phyloP scores from a whole-genome alignment of 2,797 vertebrate species.

The Rhinogobio ventralis region DNA sequence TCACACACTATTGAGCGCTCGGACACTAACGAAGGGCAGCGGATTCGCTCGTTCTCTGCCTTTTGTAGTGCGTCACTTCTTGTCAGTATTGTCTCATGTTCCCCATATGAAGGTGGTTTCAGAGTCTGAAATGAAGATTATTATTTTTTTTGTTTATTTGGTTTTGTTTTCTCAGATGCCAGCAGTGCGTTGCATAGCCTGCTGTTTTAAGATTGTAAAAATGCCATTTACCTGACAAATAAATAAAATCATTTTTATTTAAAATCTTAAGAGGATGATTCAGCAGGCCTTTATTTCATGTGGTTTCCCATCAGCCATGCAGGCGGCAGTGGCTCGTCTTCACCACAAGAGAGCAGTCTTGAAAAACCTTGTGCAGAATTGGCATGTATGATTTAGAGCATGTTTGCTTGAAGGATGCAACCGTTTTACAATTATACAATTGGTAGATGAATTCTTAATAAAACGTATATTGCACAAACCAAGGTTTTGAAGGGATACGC shows the following conservation, averaged over 20 bases:
- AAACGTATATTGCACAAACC: not conserved
- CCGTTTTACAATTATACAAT: not conserved
- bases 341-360: not conserved
- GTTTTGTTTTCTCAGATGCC: conserved; percentile 72
- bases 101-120: conserved; percentile 25
- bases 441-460: not conserved
- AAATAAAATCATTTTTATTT: conserved; percentile 84
- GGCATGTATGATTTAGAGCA: not conserved
- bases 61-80: conserved; percentile 18
- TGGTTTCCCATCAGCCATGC: not conserved
- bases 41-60: not conserved
- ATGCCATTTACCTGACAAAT: conserved; percentile 85
- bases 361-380: not conserved
- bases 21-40: conserved; percentile 25
- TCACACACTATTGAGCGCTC: not conserved
- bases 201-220: conserved; percentile 82
- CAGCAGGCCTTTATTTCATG: not conserved
- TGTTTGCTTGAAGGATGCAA: not conserved
- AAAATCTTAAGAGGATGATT: conserved; percentile 56
- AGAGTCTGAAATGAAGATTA: conserved; percentile 32
- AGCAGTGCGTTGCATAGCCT: conserved; percentile 78
- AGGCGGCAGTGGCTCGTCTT: not conserved
- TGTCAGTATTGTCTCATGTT: conserved; percentile 35
- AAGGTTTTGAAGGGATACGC: not conserved
- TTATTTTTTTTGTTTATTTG: conserved; percentile 44